These are phyloP conservation scores for Eulemur rubriventer DNA, from an alignment of 2,797 vertebrate genomes.

Conservation along the genomic window DNA sequence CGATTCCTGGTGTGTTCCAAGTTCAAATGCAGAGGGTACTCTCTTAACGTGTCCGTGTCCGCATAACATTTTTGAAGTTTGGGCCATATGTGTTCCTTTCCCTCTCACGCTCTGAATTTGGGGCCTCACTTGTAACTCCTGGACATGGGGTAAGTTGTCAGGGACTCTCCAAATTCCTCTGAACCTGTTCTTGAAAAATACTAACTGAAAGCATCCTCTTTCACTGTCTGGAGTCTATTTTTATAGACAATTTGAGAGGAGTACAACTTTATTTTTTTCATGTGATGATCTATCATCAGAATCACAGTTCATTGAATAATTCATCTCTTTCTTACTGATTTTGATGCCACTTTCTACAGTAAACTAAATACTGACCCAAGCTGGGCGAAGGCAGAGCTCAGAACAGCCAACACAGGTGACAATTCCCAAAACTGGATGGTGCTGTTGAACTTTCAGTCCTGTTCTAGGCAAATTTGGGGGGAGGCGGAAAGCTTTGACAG, in stretches of 20 bases:
- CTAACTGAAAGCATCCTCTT: too few species aligned
- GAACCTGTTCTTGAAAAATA: neutral
- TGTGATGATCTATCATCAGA: neutral
- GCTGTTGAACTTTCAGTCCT: neutral
- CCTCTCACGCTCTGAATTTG: neutral
- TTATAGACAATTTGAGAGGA: neutral
- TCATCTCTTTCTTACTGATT: neutral
- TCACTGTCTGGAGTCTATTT: too few species aligned
- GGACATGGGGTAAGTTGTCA: fast-evolving
- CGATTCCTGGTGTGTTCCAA: fast-evolving
- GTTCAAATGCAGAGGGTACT: fast-evolving
- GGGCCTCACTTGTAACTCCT: neutral
- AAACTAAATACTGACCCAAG: neutral
- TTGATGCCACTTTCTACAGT: too few species aligned
- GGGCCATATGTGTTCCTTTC: fast-evolving
- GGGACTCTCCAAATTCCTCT: fast-evolving
- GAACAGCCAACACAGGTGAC: fast-evolving
- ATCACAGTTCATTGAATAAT: neutral
- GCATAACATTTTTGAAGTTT: too few species aligned
- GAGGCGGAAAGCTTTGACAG: neutral
- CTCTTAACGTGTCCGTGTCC: fast-evolving
- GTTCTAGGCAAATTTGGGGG: neutral
- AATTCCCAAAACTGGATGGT: neutral
- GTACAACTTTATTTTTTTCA: neutral
- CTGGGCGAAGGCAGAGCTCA: neutral